Evolutionary conservation across 2,113 vertebrate genomes (phyloP).

Genomic region (Hystrix cristata): DNA sequence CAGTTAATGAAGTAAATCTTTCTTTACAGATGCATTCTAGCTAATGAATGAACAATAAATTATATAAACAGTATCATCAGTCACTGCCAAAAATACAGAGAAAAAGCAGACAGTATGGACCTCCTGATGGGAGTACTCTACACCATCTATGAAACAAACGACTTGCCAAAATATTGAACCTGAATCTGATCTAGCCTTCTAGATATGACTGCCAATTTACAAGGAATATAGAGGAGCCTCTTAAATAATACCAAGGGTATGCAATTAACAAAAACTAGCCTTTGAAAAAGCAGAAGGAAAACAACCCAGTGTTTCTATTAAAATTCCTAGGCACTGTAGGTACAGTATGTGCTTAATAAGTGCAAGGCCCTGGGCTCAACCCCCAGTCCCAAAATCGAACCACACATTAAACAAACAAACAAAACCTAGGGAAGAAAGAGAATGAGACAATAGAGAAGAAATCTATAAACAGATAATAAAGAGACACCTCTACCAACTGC

Average conservation of each 20-base stretch:
- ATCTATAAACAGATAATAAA: neutral
- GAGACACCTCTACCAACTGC: neutral
- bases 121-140: neutral
- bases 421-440: neutral
- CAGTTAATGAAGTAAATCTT: neutral
- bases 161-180: neutral
- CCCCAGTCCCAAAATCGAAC: neutral
- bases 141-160: neutral
- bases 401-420: neutral
- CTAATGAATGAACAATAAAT: constrained; percentile 26
- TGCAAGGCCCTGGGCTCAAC: neutral
- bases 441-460: neutral
- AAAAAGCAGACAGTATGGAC: neutral
- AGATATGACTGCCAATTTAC: neutral
- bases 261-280: neutral
- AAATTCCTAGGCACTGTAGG: neutral
- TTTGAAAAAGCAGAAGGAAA: neutral
- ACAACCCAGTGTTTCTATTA: constrained; percentile 8
- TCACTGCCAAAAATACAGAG: neutral
- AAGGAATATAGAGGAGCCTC: neutral
- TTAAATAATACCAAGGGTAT: neutral
- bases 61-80: neutral
- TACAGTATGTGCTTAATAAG: neutral
- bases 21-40: neutral
- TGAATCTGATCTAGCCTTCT: neutral